Conservation (phyloP, 2,797 vertebrate genomes). For the Anguilla marmorata region DNA sequence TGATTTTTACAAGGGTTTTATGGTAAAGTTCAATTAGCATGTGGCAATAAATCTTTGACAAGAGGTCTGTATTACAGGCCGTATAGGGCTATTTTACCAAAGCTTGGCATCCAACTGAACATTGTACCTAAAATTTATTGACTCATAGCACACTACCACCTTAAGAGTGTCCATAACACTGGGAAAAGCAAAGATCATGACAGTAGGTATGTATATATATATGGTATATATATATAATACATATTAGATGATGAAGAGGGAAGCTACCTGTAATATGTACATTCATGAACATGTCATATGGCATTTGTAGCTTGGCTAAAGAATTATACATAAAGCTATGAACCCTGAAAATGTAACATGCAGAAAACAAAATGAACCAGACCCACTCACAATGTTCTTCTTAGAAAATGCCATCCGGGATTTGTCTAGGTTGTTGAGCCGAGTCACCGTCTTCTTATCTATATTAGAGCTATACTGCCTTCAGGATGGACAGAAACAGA, state of each 20-base stretch:
- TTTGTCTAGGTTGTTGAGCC: constrained; percentile 83
- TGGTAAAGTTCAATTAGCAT: not conserved
- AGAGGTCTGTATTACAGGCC: not conserved
- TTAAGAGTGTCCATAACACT: not conserved
- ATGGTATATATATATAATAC: not conserved
- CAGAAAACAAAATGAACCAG: not conserved
- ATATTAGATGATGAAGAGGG: not conserved
- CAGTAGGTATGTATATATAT: not conserved
- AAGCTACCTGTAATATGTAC: not conserved
- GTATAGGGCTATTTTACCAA: not conserved
- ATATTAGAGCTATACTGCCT: constrained; percentile 80
- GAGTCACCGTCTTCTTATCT: constrained; percentile 74
- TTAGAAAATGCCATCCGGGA: constrained; percentile 77
- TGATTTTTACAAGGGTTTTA: not conserved
- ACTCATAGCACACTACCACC: not conserved
- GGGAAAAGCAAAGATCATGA: not conserved
- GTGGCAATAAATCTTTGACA: not conserved
- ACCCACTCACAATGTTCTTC: constrained; percentile 76
- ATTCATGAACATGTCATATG: not conserved
- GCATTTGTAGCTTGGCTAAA: not conserved
- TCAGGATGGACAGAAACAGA: constrained; percentile 41
- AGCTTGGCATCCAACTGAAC: not conserved
- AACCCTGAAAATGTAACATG: not conserved
- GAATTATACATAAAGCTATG: not conserved
- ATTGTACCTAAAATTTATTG: not conserved